phyloP scores from a whole-genome alignment of 1,140 invertebrate genomes.

The Pseudomyrmex concolor region DNA sequence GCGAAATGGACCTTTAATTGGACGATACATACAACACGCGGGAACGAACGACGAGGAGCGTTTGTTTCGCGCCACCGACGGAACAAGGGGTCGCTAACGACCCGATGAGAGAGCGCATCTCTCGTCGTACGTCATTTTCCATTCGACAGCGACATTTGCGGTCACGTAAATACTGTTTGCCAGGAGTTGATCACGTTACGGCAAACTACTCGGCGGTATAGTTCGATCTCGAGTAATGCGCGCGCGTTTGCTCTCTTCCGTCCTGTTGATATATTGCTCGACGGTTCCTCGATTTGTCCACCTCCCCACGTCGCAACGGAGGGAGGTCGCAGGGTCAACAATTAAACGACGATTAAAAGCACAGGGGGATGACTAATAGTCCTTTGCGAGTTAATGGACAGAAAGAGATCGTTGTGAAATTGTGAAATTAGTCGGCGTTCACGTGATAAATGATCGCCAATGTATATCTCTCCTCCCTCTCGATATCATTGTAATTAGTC shows the following conservation, averaged over 20 bases:
- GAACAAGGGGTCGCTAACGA: constrained; percentile 69
- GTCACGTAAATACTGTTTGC: constrained; percentile 45
- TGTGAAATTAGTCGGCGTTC: neutral
- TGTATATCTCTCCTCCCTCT: neutral
- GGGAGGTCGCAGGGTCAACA: too few species aligned
- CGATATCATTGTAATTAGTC: constrained; percentile 20
- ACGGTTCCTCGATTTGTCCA: neutral
- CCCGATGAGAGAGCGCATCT: constrained; percentile 36
- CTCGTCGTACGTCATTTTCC: constrained; percentile 58
- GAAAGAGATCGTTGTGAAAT: neutral
- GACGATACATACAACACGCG: constrained; percentile 48
- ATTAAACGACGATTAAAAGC: constrained; percentile 6
- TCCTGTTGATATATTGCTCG: constrained; percentile 33
- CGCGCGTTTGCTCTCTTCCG: constrained; percentile 14
- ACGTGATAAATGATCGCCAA: neutral
- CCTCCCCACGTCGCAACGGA: neutral
- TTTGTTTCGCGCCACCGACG: constrained; percentile 60
- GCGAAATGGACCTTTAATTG: constrained; percentile 53
- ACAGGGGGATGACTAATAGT: neutral
- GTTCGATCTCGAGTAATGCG: constrained; percentile 30
- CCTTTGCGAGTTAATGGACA: neutral
- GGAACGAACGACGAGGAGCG: constrained; percentile 16
- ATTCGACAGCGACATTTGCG: constrained; percentile 58
- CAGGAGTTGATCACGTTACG: constrained; percentile 31
- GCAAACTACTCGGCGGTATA: constrained; percentile 5